phyloP scores from a whole-genome alignment of 1,140 invertebrate species.

The Bombus balteatus region DNA sequence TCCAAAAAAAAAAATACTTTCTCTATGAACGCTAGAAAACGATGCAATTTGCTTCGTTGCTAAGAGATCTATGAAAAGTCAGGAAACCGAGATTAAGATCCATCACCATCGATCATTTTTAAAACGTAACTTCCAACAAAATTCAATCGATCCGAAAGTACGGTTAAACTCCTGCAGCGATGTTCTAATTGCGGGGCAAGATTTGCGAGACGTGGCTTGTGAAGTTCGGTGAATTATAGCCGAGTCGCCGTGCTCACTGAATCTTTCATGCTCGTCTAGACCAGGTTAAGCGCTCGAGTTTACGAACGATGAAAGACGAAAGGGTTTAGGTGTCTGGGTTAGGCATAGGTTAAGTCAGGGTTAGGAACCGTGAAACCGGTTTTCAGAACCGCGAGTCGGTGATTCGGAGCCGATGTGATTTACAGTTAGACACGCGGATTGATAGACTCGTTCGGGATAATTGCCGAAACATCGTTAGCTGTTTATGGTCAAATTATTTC shows the following conservation, averaged over 20 bases:
- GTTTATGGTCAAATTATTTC: neutral
- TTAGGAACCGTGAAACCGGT: conserved; percentile 36
- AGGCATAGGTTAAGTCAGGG: conserved; percentile 17
- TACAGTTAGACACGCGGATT: conserved; percentile 13
- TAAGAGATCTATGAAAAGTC: no score
- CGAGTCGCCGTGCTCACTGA: neutral
- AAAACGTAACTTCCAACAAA: no score
- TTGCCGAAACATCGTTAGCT: conserved; percentile 1
- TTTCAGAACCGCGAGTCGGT: conserved; percentile 9
- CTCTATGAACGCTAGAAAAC: no score
- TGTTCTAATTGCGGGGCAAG: neutral
- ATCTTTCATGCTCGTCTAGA: neutral
- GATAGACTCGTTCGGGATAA: conserved; percentile 1
- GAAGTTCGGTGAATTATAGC: neutral
- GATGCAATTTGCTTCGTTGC: no score
- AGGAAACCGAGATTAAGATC: no score
- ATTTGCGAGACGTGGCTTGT: neutral
- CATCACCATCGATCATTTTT: no score
- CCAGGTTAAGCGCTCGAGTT: neutral
- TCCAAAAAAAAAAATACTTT: no score
- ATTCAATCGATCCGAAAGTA: no score
- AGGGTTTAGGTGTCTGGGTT: conserved; percentile 24
- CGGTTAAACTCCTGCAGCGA: neutral
- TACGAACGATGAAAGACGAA: conserved; percentile 8
- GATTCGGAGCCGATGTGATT: conserved; percentile 12